These are phyloP conservation scores for Esox masquinongy DNA, from an alignment of 2,797 vertebrate genomes.

Conservation along the genomic window DNA sequence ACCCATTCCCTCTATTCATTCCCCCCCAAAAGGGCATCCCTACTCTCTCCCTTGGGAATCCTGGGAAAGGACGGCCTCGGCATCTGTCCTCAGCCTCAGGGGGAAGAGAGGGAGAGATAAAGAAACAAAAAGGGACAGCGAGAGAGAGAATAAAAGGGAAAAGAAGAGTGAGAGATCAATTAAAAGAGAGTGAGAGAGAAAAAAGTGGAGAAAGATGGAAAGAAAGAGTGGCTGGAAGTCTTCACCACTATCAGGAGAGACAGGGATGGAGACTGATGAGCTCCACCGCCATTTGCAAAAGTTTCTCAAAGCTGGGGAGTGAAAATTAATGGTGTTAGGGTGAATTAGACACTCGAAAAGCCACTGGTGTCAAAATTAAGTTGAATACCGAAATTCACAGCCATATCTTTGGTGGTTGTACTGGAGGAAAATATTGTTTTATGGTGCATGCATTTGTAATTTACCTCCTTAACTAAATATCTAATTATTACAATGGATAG, in stretches of 20 bases:
- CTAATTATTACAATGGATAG: too few relatives aligned
- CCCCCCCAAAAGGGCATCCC: slow-evolving; percentile 64
- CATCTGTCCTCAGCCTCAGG: slow-evolving; percentile 77
- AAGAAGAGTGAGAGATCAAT: slow-evolving; percentile 13
- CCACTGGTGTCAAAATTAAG: background rate
- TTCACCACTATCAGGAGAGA: too few relatives aligned
- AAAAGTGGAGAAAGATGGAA: background rate
- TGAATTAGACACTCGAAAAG: background rate
- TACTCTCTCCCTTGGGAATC: slow-evolving; percentile 70
- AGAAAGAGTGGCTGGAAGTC: slow-evolving; percentile 33
- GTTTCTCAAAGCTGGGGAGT: background rate
- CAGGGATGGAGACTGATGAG: background rate
- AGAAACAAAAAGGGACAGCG: slow-evolving; percentile 15
- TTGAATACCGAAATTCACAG: background rate
- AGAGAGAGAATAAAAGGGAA: slow-evolving; percentile 13
- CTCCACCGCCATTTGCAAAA: background rate
- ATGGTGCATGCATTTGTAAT: too few relatives aligned
- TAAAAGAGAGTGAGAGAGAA: slow-evolving; percentile 7
- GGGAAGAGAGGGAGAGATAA: slow-evolving; percentile 32
- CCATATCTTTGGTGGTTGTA: background rate
- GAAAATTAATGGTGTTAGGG: background rate
- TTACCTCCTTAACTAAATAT: too few relatives aligned
- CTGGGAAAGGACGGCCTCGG: slow-evolving; percentile 74
- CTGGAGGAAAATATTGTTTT: background rate
- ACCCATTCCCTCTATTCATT: background rate